Evolutionary conservation across 2,113 vertebrate genomes (phyloP).

Genomic region (Capricornis sumatraensis): DNA sequence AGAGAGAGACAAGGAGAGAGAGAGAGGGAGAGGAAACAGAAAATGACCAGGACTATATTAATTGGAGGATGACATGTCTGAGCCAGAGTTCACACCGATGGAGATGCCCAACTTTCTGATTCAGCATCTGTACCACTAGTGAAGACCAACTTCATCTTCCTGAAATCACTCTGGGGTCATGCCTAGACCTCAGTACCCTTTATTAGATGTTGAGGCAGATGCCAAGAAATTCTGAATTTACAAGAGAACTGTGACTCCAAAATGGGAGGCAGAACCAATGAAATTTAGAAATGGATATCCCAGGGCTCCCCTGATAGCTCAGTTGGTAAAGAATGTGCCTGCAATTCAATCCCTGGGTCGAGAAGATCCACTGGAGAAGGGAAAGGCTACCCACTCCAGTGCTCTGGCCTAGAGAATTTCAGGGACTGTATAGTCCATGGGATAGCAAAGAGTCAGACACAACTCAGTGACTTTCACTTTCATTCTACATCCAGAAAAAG

Average conservation of each 20-base stretch:
- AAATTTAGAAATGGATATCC: neutral
- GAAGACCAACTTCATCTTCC: neutral
- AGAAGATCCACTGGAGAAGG: neutral
- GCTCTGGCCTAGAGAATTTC: neutral
- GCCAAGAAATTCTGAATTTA: neutral
- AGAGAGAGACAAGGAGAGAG: neutral
- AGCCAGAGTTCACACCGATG: neutral
- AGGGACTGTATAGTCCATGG: neutral
- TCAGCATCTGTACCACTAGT: neutral
- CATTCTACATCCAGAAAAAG: neutral
- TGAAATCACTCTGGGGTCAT: neutral
- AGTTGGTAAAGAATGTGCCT: neutral
- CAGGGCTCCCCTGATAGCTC: neutral
- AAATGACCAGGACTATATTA: neutral
- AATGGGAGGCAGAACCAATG: neutral
- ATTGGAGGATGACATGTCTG: neutral
- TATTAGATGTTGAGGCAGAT: neutral
- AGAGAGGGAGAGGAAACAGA: neutral
- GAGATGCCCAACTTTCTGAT: neutral
- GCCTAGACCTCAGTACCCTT: neutral
- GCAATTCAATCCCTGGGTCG: neutral
- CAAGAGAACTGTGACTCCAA: neutral
- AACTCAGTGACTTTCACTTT: neutral
- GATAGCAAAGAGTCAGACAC: neutral
- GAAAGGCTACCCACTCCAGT: neutral